Conservation (phyloP, 2,113 vertebrate genomes). For the Myrmophylax atrothorax region DNA sequence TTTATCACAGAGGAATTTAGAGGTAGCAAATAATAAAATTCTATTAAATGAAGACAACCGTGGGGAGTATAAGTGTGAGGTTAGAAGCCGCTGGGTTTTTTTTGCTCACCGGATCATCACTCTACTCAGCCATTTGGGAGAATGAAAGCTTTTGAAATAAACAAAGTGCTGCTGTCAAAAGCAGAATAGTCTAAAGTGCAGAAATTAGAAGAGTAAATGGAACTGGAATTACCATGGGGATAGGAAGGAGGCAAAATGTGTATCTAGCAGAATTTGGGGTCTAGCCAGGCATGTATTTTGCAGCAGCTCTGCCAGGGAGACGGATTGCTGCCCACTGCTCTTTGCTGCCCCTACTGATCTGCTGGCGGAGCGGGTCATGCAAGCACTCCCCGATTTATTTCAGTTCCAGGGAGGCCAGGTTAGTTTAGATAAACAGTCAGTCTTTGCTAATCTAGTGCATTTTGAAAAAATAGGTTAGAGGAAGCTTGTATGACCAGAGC, state of each 20-base stretch:
- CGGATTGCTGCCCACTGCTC: not conserved
- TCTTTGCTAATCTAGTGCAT: not conserved
- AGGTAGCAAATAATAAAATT: not conserved
- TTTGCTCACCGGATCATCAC: constrained; percentile 22
- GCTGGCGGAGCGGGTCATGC: not conserved
- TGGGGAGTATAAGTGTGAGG: not conserved
- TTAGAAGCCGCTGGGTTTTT: not conserved
- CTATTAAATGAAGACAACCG: not conserved
- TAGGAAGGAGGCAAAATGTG: not conserved
- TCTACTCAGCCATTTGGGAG: not conserved
- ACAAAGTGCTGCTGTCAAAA: constrained; percentile 54
- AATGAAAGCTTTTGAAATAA: constrained; percentile 51
- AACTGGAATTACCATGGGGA: constrained; percentile 6
- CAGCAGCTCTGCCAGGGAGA: not conserved
- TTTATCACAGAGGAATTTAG: constrained; percentile 1
- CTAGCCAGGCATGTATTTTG: not conserved
- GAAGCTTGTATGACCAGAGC: not conserved
- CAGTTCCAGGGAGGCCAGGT: not conserved
- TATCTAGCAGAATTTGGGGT: constrained; percentile 1
- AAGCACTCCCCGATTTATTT: not conserved
- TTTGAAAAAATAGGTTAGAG: not conserved
- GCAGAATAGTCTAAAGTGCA: constrained; percentile 28
- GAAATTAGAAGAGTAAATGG: constrained; percentile 51
- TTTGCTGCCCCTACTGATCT: constrained; percentile 28
- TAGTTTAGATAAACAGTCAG: constrained; percentile 14